Conservation (phyloP, 2,888 invertebrate genomes). For the Tridacna gigas region DNA sequence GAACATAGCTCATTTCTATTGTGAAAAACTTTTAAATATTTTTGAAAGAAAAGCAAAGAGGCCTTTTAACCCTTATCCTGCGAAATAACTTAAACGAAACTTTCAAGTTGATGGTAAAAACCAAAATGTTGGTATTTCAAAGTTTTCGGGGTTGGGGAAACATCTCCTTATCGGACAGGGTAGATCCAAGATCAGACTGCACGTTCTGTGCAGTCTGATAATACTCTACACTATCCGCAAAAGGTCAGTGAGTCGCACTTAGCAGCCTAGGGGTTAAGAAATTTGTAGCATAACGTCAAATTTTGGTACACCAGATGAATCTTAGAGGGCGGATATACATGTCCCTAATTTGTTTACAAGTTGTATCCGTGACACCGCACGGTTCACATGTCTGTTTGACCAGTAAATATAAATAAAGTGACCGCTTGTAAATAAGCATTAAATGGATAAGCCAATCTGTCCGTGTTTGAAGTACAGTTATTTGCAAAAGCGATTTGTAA, state of each 20-base stretch:
- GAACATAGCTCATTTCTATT: no score
- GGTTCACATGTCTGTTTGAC: not conserved
- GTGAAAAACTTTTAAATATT: no score
- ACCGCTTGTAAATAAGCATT: not conserved
- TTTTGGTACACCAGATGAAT: not conserved
- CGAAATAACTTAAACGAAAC: no score
- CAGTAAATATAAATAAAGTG: not conserved
- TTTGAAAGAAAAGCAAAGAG: no score
- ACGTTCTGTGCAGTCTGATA: no score
- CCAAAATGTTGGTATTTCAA: no score
- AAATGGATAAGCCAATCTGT: not conserved
- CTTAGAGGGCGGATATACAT: not conserved
- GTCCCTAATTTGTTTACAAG: not conserved
- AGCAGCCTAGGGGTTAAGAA: not conserved
- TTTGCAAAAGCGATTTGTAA: conserved; percentile 12
- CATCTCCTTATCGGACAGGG: no score
- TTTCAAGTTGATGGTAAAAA: no score
- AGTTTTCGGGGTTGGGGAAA: no score
- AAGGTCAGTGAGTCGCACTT: not conserved
- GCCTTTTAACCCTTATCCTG: no score
- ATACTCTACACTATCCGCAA: no score
- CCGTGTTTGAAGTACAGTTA: not conserved
- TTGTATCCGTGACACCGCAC: not conserved
- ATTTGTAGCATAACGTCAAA: not conserved
- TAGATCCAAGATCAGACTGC: no score